Evolutionary conservation across 2,797 vertebrate genomes (phyloP), one percentile per base, ranked within the genome.

Genomic region (Melanotaenia parkinsoni): DNA sequence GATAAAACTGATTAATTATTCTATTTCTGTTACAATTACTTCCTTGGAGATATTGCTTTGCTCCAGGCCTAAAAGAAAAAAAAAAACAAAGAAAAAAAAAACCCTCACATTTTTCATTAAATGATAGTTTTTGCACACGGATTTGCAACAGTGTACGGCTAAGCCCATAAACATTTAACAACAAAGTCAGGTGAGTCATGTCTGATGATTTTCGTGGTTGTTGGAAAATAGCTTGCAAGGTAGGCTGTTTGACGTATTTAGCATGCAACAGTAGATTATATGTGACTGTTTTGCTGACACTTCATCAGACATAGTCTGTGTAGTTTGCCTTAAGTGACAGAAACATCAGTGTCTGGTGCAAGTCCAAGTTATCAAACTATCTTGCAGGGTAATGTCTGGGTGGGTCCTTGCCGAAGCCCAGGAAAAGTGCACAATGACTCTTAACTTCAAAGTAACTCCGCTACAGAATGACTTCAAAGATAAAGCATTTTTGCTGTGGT

Each of bases 1-100:
- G 58, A 80, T 77, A 66, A 61, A 32, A 53, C 54, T 59, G 43
- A 82, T 65, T 53, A 28, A 56, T 51, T 8, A 69, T 63, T 62
- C 63, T 47, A 5, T 50, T 30, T 56, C 62, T 50, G 13, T 16
- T 63, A 33, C 32, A 18, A 45, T 58, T 33, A 43, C 30, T 50
- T 54, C 40, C 32, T 18, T 64, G 2, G 22, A 63, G 61, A 56
- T 62, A 64, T 70, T 47, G 20, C n/a, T 50, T 50, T 22, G 7
- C n/a, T 50, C n/a, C 18, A 20, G 50, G 11, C 3, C 10, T 10
- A 53, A 53, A 53, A 24, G 50, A 18, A 14, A 14, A 40, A 40
- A 28, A 28, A 28, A 28, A 28, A 28, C 10, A 1, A 53, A 53
- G 24, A 24, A 22, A 53, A 24, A 22, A 53, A 14, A 40, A 40